These are phyloP conservation scores for Lytechinus pictus DNA, from an alignment of 35 echinoderm and acorn worm genomes.

Conservation along the genomic window DNA sequence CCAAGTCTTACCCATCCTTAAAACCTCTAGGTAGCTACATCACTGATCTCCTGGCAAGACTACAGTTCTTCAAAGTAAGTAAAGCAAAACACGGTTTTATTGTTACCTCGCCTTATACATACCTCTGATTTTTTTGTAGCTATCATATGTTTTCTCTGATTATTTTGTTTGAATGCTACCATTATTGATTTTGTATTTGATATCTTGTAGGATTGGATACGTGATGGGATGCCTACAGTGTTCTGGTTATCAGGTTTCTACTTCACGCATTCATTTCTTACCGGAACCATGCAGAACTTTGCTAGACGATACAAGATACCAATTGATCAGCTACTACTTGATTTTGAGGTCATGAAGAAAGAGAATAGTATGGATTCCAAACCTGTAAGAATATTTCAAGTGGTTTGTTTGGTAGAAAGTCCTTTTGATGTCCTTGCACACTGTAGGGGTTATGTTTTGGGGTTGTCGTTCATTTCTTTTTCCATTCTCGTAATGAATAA, in stretches of 20 bases:
- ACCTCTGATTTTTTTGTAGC: too few species aligned
- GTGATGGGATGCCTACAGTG: slow-evolving; percentile 76
- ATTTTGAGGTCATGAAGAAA: slow-evolving; percentile 87
- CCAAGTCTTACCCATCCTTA: slow-evolving; percentile 96
- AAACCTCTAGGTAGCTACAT: slow-evolving; percentile 98
- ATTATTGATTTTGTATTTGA: not conserved
- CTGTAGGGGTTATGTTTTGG: too few species aligned
- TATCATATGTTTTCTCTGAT: too few species aligned
- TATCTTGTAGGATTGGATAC: slow-evolving; percentile 83
- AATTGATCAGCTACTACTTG: slow-evolving; percentile 84
- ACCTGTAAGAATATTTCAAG: slow-evolving; percentile 67
- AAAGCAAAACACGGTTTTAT: not conserved
- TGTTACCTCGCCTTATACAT: too few species aligned
- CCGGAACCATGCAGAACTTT: slow-evolving; percentile 97
- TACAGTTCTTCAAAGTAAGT: slow-evolving; percentile 93
- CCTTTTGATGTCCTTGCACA: not conserved
- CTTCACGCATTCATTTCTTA: slow-evolving; percentile 98
- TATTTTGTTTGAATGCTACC: not conserved
- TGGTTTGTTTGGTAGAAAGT: not conserved
- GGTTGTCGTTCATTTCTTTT: too few species aligned
- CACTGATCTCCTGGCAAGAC: slow-evolving; percentile 89
- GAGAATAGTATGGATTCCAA: slow-evolving; percentile 78
- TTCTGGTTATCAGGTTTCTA: slow-evolving; percentile 99
- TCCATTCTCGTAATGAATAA: too few species aligned
- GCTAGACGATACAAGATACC: slow-evolving; percentile 91